Evolutionary conservation across 2,113 vertebrate genomes (phyloP).

Genomic region (Sturnus vulgaris): DNA sequence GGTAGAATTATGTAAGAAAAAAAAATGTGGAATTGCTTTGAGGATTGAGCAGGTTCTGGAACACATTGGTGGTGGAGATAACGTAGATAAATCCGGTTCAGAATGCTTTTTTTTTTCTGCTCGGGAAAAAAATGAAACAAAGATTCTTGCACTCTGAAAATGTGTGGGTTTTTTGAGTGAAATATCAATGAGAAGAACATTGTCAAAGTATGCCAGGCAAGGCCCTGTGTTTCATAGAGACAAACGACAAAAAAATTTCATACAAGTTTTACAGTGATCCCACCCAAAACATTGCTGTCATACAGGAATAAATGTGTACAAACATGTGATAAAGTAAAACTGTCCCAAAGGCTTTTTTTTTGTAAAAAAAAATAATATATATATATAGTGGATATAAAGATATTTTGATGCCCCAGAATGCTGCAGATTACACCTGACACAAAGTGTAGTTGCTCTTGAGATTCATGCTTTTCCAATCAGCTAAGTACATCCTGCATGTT

Average conservation of each 20-base stretch:
- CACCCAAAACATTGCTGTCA: neutral
- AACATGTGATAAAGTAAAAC: neutral
- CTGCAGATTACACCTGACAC: neutral
- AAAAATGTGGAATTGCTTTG: neutral
- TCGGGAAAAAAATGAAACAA: neutral
- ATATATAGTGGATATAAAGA: neutral
- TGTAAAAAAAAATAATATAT: neutral
- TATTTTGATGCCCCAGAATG: neutral
- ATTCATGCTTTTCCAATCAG: conserved; percentile 46
- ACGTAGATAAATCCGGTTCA: neutral
- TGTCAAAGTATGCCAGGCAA: neutral
- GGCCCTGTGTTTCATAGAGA: neutral
- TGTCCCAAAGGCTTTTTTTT: neutral
- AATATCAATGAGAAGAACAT: neutral
- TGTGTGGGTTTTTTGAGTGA: neutral
- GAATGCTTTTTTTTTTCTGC: neutral
- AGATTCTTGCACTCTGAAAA: neutral
- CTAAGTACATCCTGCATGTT: conserved; percentile 27
- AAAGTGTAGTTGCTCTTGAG: neutral
- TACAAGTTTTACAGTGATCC: neutral
- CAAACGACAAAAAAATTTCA: neutral
- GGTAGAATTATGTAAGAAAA: neutral
- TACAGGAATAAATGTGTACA: neutral
- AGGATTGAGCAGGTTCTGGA: rapidly evolving
- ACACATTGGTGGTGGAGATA: neutral